Evolutionary conservation across 2,888 invertebrate genomes (phyloP).

Genomic region (Pteria penguin): DNA sequence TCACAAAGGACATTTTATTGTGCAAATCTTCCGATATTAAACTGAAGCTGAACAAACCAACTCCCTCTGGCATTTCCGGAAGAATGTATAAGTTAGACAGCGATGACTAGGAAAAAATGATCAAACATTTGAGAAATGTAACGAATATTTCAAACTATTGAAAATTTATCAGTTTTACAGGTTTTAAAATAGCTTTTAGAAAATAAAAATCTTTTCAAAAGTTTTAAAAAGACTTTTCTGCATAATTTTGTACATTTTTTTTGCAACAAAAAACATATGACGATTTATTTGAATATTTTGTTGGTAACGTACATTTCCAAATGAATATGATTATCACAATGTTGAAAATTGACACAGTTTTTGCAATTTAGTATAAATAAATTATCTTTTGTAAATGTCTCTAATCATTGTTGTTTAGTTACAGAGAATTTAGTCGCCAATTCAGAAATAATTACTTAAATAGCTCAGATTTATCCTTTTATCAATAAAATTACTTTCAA

Average conservation of each 20-base stretch:
- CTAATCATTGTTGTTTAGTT: not conserved
- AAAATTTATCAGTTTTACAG: not conserved
- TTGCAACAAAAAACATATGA: not conserved
- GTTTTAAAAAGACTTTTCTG: not conserved
- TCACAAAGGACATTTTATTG: conserved; percentile 16
- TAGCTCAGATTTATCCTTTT: not conserved
- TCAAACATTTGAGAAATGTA: conserved; percentile 1
- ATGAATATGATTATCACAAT: not conserved
- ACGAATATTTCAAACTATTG: conserved; percentile 1
- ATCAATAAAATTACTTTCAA: not conserved
- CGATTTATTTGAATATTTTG: not conserved
- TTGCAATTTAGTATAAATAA: not conserved
- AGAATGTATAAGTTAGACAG: conserved; percentile 20
- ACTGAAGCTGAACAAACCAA: not conserved
- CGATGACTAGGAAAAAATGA: conserved; percentile 6
- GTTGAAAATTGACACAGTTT: not conserved
- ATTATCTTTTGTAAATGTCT: not conserved
- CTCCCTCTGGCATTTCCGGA: conserved; percentile 16
- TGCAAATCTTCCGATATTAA: not conserved
- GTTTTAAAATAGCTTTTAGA: not conserved
- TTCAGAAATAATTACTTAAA: not conserved
- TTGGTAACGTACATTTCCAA: conserved; percentile 8
- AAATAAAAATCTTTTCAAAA: not conserved
- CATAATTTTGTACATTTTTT: not conserved
- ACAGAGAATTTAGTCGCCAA: not conserved